These are phyloP conservation scores for Hirtodrosophila histrioides DNA, from an alignment of 2,888 invertebrate genomes.

Conservation along the genomic window DNA sequence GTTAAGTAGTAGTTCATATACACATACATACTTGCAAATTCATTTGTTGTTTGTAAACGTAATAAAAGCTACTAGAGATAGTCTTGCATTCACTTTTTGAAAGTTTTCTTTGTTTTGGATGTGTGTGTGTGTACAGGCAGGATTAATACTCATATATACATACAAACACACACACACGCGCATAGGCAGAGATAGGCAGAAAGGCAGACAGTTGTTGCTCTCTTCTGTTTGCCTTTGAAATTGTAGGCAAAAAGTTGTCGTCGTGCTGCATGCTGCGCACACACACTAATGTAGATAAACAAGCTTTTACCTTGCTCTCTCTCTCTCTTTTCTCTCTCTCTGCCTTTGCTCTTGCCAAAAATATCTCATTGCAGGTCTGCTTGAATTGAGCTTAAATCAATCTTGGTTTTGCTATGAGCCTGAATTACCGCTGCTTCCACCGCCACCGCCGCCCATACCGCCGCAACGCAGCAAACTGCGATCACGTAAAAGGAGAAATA, in stretches of 20 bases:
- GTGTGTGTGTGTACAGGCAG: too few relatives aligned
- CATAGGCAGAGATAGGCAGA: not conserved
- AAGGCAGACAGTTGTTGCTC: too few relatives aligned
- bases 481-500: conserved; percentile 55
- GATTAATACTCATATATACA: too few relatives aligned
- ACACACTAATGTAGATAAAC: conserved; percentile 19
- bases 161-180: too few relatives aligned
- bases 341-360: conserved; percentile 46
- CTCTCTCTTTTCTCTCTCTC: conserved; percentile 27
- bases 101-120: too few relatives aligned
- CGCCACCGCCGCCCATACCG: conserved; percentile 13
- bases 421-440: conserved; percentile 31
- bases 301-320: conserved; percentile 51
- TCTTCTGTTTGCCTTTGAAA: conserved; percentile 12
- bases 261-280: conserved; percentile 10
- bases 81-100: not conserved
- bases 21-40: not conserved
- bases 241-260: conserved; percentile 31
- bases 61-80: conserved; percentile 29
- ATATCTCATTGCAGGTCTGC: conserved; percentile 69
- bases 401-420: conserved; percentile 59
- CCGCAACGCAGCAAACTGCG: conserved; percentile 60
- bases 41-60: conserved; percentile 19
- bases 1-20: conserved; percentile 21
- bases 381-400: conserved; percentile 70